Evolutionary conservation across 2,113 vertebrate genomes (phyloP).

Genomic region (Nothoprocta pentlandii): DNA sequence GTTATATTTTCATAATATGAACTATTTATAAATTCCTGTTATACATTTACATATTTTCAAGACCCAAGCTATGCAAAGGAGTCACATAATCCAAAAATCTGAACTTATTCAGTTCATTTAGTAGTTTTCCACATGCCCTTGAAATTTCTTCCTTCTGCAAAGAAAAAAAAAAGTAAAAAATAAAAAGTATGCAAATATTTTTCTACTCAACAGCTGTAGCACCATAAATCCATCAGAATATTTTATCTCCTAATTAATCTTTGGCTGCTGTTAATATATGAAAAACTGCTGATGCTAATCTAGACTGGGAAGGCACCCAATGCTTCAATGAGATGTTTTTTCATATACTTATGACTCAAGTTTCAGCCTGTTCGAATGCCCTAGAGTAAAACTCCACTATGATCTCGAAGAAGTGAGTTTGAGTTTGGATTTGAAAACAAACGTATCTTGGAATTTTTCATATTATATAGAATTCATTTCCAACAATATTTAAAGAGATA

Average conservation of each 20-base stretch:
- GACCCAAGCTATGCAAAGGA: neutral
- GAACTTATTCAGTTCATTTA: neutral
- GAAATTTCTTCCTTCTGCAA: neutral
- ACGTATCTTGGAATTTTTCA: neutral
- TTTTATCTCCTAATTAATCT: neutral
- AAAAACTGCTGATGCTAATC: neutral
- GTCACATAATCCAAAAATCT: neutral
- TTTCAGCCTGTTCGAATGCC: neutral
- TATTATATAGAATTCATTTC: neutral
- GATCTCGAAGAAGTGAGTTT: neutral
- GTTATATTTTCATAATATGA: neutral
- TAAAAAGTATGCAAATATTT: neutral
- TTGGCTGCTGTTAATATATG: neutral
- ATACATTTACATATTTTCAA: neutral
- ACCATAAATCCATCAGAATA: neutral
- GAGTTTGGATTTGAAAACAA: neutral
- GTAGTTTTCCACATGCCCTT: neutral
- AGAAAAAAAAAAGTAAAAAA: neutral
- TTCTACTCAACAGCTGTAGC: neutral
- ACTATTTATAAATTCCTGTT: neutral
- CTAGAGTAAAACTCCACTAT: neutral
- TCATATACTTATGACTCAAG: neutral
- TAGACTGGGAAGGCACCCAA: neutral
- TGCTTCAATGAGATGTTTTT: neutral
- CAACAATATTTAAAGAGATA: neutral